Evolutionary conservation across 2,888 invertebrate genomes (phyloP).

Genomic region (Megamerina dolium): DNA sequence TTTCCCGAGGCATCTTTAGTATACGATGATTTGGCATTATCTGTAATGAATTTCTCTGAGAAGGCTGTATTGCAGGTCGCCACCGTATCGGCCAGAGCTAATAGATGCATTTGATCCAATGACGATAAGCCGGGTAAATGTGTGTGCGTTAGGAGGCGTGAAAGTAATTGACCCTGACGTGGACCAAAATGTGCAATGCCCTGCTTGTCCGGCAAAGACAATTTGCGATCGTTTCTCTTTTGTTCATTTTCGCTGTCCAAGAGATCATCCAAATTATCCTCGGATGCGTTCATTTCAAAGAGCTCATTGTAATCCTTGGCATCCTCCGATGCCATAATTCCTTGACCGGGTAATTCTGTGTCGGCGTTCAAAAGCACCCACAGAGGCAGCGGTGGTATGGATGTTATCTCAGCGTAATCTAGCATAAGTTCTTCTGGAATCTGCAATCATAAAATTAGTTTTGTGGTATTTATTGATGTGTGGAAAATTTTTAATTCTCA

Average conservation of each 20-base stretch:
- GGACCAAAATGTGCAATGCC: constrained; percentile 82
- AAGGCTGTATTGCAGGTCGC: constrained; percentile 86
- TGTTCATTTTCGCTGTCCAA: constrained; percentile 67
- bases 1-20: constrained; percentile 58
- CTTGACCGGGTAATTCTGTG: constrained; percentile 61
- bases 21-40: constrained; percentile 61
- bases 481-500: too few species aligned
- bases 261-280: constrained; percentile 76
- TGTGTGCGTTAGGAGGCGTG: constrained; percentile 87
- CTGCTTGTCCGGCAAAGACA: constrained; percentile 67
- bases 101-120: constrained; percentile 97
- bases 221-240: constrained; percentile 56
- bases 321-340: constrained; percentile 27
- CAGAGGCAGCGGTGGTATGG: constrained; percentile 95
- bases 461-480: too few species aligned
- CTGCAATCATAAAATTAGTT: constrained; percentile 26
- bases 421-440: constrained; percentile 82
- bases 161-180: constrained; percentile 76
- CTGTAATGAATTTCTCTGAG: constrained; percentile 72
- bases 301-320: constrained; percentile 79
- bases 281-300: constrained; percentile 76
- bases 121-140: constrained; percentile 92
- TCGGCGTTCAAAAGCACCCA: constrained; percentile 96
- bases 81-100: constrained; percentile 98
- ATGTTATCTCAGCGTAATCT: constrained; percentile 92